These are phyloP conservation scores for Zelleria hepariella DNA, from an alignment of 2,888 invertebrate species.

Conservation along the genomic window DNA sequence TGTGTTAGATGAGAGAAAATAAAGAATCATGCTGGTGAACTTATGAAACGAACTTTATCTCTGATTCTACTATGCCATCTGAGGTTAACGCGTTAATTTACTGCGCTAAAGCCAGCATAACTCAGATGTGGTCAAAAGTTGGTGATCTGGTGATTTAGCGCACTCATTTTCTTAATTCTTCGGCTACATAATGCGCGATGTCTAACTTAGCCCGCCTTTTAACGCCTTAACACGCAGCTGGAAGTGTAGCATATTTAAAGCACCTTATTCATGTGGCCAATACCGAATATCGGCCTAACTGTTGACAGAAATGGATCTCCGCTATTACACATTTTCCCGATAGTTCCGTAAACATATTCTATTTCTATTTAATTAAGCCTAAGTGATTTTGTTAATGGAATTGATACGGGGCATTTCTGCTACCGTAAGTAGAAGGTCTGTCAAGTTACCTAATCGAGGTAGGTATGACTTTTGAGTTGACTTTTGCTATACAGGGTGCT, in stretches of 20 bases:
- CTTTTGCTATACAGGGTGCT: no score
- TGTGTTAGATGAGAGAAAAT: slow-evolving; percentile 37
- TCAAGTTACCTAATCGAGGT: no score
- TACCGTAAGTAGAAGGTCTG: no score
- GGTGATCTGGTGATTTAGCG: no score
- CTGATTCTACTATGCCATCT: slow-evolving; percentile 21
- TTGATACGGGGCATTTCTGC: slow-evolving; percentile 22
- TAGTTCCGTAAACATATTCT: slow-evolving; percentile 25
- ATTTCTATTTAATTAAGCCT: slow-evolving; percentile 39
- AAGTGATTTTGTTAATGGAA: slow-evolving; percentile 41
- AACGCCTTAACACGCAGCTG: no score
- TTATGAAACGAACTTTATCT: slow-evolving; percentile 14
- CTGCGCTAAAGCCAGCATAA: no score
- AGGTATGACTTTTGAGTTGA: slow-evolving; percentile 8
- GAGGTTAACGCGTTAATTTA: no score
- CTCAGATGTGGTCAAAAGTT: no score
- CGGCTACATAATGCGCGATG: no score
- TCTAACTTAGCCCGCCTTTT: no score
- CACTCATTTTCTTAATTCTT: no score
- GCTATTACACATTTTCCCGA: slow-evolving; percentile 14
- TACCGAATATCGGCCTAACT: neutral
- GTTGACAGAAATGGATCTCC: neutral
- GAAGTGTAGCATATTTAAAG: no score
- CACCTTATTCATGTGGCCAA: neutral
- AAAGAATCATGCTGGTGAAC: slow-evolving; percentile 11